A percentile compares a stretch with the other conserved stretches of the same genome.
Evolutionary conservation across 2,888 invertebrate species (phyloP).

Genomic region (Nomada flava): DNA sequence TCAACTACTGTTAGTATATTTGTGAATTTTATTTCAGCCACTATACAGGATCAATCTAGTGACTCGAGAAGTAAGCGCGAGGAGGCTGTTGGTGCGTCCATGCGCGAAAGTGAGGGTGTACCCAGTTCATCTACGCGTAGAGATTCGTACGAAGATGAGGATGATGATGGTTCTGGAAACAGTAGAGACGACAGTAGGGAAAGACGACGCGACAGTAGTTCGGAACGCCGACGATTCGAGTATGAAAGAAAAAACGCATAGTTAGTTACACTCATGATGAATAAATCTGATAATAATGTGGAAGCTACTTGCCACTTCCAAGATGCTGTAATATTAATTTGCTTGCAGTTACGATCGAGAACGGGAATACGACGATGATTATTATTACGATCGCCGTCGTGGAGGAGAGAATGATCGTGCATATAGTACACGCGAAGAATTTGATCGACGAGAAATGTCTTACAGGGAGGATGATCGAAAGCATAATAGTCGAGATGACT

Average conservation of each 20-base stretch:
- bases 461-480: constrained; percentile 80
- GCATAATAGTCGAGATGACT: constrained; percentile 79
- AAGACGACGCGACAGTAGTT: constrained; percentile 79
- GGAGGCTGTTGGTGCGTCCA: constrained; percentile 82
- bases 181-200: constrained; percentile 81
- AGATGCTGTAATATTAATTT: background rate
- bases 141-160: constrained; percentile 81
- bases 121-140: constrained; percentile 76
- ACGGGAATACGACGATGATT: constrained; percentile 82
- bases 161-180: constrained; percentile 81
- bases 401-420: constrained; percentile 77
- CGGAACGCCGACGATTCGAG: constrained; percentile 77
- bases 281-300: background rate
- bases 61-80: constrained; percentile 80
- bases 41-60: constrained; percentile 74
- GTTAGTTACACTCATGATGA: constrained; percentile 68
- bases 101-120: constrained; percentile 74
- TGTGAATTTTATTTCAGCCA: constrained; percentile 60
- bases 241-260: constrained; percentile 79
- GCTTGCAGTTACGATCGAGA: constrained; percentile 78
- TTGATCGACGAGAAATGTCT: constrained; percentile 79
- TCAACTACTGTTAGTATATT: background rate
- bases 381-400: constrained; percentile 81
- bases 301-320: background rate
- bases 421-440: constrained; percentile 80